phyloP scores from a whole-genome alignment of 2,888 invertebrate species.

The Catonia carolina region DNA sequence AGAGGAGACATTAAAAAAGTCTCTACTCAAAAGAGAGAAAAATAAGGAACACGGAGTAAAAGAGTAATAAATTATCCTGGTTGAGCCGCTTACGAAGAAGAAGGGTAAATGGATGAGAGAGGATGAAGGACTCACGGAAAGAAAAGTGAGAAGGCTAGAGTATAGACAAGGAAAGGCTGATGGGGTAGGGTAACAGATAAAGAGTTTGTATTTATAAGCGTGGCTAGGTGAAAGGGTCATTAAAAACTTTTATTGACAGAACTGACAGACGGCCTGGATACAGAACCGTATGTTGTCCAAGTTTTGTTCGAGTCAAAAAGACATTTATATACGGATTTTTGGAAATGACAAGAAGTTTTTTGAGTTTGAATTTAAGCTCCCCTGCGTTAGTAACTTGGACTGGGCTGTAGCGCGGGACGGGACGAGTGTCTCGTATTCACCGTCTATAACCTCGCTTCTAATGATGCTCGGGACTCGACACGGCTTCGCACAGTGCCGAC shows the following conservation, averaged over 20 bases:
- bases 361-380: constrained; percentile 3
- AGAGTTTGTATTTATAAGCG: too few species aligned
- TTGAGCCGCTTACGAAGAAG: background rate
- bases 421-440: constrained; percentile 20
- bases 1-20: too few species aligned
- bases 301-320: background rate
- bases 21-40: constrained; percentile 5
- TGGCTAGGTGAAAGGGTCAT: too few species aligned
- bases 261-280: too few species aligned
- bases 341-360: constrained; percentile 3
- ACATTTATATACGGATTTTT: background rate
- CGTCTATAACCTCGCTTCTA: constrained; percentile 25
- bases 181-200: background rate
- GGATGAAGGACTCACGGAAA: too few species aligned
- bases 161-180: background rate
- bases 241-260: too few species aligned
- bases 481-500: constrained; percentile 13
- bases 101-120: background rate
- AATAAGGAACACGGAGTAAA: constrained; percentile 10
- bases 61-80: constrained; percentile 5
- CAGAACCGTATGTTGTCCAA: background rate
- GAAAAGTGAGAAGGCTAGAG: too few species aligned
- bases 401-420: constrained; percentile 6
- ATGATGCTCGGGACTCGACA: constrained; percentile 21
- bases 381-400: constrained; percentile 19